These are phyloP conservation scores for Myiopsitta monachus DNA, from an alignment of 2,113 vertebrate species.

Conservation along the genomic window DNA sequence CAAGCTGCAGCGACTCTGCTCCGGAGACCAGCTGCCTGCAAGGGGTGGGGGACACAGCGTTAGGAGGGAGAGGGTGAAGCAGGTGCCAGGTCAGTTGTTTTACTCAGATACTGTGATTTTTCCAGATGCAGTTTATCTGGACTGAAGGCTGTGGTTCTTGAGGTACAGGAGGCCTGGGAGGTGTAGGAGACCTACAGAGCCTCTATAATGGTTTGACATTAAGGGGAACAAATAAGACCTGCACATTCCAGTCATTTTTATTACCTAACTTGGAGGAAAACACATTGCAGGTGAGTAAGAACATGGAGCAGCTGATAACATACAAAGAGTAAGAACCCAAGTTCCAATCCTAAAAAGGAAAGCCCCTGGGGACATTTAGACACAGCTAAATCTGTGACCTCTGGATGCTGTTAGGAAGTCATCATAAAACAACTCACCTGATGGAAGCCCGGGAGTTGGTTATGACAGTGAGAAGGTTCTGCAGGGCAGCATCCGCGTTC, in stretches of 20 bases:
- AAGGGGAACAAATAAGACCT: not conserved
- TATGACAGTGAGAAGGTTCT: slow-evolving; percentile 79
- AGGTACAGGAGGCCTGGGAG: not conserved
- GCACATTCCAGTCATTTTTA: not conserved
- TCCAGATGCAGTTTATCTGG: not conserved
- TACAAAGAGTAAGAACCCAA: fast-evolving
- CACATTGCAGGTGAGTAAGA: fast-evolving
- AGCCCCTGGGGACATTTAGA: fast-evolving
- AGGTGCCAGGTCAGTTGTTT: fast-evolving
- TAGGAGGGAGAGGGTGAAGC: fast-evolving
- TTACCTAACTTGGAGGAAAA: not conserved
- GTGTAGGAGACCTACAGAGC: not conserved
- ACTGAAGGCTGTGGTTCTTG: not conserved
- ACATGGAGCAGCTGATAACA: fast-evolving
- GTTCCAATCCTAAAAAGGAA: not conserved
- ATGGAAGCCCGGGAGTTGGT: slow-evolving; percentile 76
- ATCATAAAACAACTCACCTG: slow-evolving; percentile 68
- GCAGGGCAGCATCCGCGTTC: slow-evolving; percentile 82
- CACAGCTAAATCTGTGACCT: not conserved
- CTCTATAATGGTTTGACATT: not conserved
- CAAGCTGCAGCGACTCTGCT: slow-evolving; percentile 73
- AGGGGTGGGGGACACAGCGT: fast-evolving
- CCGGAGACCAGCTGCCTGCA: slow-evolving; percentile 78
- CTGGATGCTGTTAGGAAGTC: not conserved
- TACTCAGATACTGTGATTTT: too few species aligned